Evolutionary conservation across 2,113 vertebrate genomes (phyloP).

Genomic region (Sakesphorus luctuosus): DNA sequence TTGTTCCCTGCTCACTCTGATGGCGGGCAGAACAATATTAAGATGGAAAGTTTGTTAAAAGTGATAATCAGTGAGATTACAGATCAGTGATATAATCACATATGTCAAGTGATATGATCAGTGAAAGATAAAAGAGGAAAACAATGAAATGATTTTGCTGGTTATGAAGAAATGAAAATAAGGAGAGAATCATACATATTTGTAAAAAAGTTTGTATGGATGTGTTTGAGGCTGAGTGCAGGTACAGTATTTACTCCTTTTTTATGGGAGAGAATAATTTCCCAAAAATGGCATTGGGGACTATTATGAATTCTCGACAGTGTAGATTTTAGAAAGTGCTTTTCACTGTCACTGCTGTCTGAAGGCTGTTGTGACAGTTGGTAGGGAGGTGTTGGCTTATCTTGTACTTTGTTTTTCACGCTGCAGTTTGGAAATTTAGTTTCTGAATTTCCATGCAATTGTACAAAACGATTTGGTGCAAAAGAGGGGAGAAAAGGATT

Average conservation of each 20-base stretch:
- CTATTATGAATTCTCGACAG: neutral
- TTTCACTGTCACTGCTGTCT: neutral
- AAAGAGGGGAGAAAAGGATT: neutral
- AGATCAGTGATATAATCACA: neutral
- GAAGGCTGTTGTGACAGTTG: neutral
- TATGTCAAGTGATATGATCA: neutral
- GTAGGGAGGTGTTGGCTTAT: neutral
- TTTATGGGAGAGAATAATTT: neutral
- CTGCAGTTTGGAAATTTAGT: neutral
- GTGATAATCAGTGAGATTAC: neutral
- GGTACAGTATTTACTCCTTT: neutral
- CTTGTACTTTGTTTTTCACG: neutral
- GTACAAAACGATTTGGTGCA: neutral
- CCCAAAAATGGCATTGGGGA: neutral
- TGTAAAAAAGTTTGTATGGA: neutral
- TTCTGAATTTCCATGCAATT: neutral
- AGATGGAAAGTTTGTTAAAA: neutral
- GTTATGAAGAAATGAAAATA: neutral
- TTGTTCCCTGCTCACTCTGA: neutral
- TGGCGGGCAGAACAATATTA: neutral
- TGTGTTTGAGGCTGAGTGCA: neutral
- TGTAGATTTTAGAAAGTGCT: neutral
- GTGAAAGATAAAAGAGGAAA: neutral
- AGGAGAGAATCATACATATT: neutral
- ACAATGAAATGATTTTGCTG: neutral